Conservation (phyloP, 2,888 invertebrate species). For the Caenorhabditis parvicauda region DNA sequence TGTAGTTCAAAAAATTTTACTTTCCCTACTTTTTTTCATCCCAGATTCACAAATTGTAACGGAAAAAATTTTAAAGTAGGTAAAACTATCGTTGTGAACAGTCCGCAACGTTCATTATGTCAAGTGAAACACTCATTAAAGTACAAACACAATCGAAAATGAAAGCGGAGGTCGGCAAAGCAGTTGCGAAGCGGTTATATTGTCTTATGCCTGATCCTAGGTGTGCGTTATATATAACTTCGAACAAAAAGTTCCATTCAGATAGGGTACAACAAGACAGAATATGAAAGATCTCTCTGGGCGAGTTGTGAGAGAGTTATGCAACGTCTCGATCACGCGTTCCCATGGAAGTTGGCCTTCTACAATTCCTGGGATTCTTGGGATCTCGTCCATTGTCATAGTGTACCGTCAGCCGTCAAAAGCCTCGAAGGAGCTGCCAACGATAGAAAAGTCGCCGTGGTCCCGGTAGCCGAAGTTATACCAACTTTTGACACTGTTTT, state of each 20-base stretch:
- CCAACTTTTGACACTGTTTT: slow-evolving; percentile 45
- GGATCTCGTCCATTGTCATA: slow-evolving; percentile 17
- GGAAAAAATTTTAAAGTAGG: too few species aligned
- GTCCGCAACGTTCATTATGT: too few species aligned
- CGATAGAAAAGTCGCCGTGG: slow-evolving; percentile 25
- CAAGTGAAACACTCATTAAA: too few species aligned
- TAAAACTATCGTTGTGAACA: too few species aligned
- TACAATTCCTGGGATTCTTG: slow-evolving; percentile 45
- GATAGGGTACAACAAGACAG: slow-evolving; percentile 15
- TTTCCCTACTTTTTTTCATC: too few species aligned
- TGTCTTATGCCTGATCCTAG: too few species aligned
- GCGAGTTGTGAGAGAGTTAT: slow-evolving; percentile 34
- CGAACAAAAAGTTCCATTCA: slow-evolving; percentile 12
- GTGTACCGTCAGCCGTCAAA: slow-evolving; percentile 17
- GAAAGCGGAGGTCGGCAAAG: too few species aligned
- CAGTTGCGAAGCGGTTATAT: too few species aligned
- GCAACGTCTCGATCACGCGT: slow-evolving; percentile 15
- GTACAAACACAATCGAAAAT: too few species aligned
- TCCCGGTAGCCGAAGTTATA: slow-evolving; percentile 45
- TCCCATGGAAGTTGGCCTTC: slow-evolving; percentile 44
- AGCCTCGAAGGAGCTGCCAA: slow-evolving; percentile 13
- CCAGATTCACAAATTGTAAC: too few species aligned
- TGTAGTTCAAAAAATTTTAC: too few species aligned
- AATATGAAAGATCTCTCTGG: slow-evolving; percentile 21
- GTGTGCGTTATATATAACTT: too few species aligned